Percentiles rank a stretch among this genome's conserved stretches.
Conservation (phyloP, 2,888 invertebrate species). For the Drosophila borealis region DNA sequence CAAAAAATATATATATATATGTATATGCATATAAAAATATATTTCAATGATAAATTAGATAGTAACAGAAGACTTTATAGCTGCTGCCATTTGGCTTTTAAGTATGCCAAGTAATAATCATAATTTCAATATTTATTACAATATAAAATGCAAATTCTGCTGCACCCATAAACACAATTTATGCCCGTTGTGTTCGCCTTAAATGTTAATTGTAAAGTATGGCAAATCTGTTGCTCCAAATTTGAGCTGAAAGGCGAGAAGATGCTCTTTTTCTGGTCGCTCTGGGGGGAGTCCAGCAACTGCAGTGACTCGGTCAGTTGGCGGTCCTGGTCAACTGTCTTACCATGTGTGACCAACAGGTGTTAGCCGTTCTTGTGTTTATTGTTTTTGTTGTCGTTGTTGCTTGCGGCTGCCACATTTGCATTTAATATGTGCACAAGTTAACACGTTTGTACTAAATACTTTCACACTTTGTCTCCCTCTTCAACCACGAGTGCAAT, state of each 20-base stretch:
- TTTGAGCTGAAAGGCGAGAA: not conserved
- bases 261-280: not conserved
- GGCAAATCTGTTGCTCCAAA: slow-evolving; percentile 3
- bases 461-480: slow-evolving; percentile 70
- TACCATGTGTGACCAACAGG: slow-evolving; percentile 60
- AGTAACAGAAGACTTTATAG: not conserved
- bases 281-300: too few relatives aligned
- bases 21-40: slow-evolving; percentile 4
- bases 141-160: slow-evolving; percentile 31
- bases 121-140: slow-evolving; percentile 39
- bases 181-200: slow-evolving; percentile 13
- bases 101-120: slow-evolving; percentile 28
- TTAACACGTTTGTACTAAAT: slow-evolving; percentile 72
- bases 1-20: slow-evolving; percentile 7
- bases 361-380: slow-evolving; percentile 53
- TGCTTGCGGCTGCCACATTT: slow-evolving; percentile 9
- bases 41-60: slow-evolving; percentile 10
- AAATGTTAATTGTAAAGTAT: slow-evolving; percentile 34
- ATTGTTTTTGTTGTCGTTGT: slow-evolving; percentile 10
- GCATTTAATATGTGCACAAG: slow-evolving; percentile 43
- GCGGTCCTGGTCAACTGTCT: slow-evolving; percentile 5
- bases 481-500: slow-evolving; percentile 22
- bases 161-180: slow-evolving; percentile 38
- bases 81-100: slow-evolving; percentile 24
- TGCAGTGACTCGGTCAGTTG: slow-evolving; percentile 8